Evolutionary conservation across 2,888 invertebrate genomes (phyloP), one percentile per base, ranked within the genome.

Genomic region (Lasioglossum oenotherae): DNA sequence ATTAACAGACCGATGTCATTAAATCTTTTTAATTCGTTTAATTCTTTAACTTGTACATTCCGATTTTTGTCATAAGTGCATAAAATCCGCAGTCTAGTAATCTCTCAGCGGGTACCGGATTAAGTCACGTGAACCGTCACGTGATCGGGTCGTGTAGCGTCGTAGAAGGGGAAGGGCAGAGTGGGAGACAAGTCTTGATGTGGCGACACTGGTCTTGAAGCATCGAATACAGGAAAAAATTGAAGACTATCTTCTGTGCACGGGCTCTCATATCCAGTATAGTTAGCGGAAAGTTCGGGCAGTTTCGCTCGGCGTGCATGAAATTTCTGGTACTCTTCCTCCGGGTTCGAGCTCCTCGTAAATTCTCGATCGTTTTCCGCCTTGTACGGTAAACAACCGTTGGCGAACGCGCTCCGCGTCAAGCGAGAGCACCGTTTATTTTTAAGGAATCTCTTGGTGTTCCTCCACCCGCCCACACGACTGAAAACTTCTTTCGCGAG

Each of bases 371-470:
- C 35, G 44, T 38, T 35, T 69, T 16, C 35, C 64, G 8, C 69
- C 49, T 46, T 49, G 31, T 27, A 46, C 31, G 72, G 72, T 73
- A 73, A 73, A 73, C 72, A 73, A 73, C 31, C 16, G 35, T 67
- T 2, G 14, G 14, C 60, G 60, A 60, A 60, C 60, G 31, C 31
- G 64, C 27, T 31, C 31, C 27, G 64, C 64, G 27, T 60, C 64
- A 16, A 35, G 31, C 67, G 60, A 16, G 60, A 23, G 53, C 67
- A 35, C 19, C 67, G 67, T 67, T 67, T 67, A 67, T 67, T 67
- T 67, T 35, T 31, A 67, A 67, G 67, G 67, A 67, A 67, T 67
- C 14, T 16, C 60, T 60, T 60, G 60, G 27, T 60, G 27, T 60
- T 60, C 6, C 60, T 27, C 27, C 6, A 16, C 31, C 8, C 16